These are phyloP conservation scores for Acrocephalus scirpaceus DNA, from an alignment of 2,797 vertebrate genomes.

Conservation along the genomic window DNA sequence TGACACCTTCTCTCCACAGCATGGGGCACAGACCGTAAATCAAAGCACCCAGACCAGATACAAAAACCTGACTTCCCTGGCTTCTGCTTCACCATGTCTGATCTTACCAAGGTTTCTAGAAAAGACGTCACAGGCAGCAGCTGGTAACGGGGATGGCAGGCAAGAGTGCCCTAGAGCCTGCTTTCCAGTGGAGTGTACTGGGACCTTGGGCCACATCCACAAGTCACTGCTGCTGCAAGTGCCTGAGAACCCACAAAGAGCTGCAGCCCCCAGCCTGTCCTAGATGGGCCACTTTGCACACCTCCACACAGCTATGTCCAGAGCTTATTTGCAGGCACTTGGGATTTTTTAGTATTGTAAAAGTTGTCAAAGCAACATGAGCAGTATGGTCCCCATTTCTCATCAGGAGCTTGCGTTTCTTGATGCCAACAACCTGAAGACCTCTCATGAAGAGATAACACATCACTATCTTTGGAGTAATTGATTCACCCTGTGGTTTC, in stretches of 20 bases:
- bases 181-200: not conserved
- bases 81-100: not conserved
- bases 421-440: not conserved
- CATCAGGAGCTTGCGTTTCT: not conserved
- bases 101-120: not conserved
- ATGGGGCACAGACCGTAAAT: not conserved
- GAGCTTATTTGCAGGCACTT: not conserved
- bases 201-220: not conserved
- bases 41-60: not conserved
- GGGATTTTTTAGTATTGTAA: not conserved
- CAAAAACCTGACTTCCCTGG: not conserved
- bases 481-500: not conserved
- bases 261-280: not conserved
- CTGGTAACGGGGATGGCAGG: not conserved
- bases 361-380: not conserved
- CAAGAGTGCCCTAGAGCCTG: not conserved
- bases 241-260: not conserved
- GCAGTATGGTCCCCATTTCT: not conserved
- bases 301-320: not conserved
- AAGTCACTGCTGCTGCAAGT: not conserved
- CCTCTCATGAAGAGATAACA: not conserved
- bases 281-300: not conserved
- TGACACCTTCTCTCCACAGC: accelerated
- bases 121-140: not conserved
- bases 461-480: not conserved